phyloP scores from a whole-genome alignment of 35 echinoderm and acorn worm species.

The Stichopus chloronotus region DNA sequence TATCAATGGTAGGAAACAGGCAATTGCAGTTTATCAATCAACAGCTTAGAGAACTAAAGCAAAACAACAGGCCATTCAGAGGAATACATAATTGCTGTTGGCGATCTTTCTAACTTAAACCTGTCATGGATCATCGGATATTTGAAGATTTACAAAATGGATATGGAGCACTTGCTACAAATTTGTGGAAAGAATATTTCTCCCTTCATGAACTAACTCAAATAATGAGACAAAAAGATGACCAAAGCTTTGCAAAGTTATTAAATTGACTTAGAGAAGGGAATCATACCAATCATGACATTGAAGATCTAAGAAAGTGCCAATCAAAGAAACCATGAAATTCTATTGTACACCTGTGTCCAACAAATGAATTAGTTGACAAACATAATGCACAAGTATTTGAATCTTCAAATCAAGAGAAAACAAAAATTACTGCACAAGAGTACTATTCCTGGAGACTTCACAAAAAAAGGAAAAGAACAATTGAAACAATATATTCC shows the following conservation, averaged over 20 bases:
- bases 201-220: constrained; percentile 22
- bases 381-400: constrained; percentile 45
- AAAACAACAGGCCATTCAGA: too few relatives aligned
- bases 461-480: background rate
- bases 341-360: constrained; percentile 19
- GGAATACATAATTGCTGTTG: too few relatives aligned
- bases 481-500: background rate
- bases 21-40: too few relatives aligned
- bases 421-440: constrained; percentile 22
- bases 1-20: too few relatives aligned
- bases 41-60: too few relatives aligned
- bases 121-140: too few relatives aligned
- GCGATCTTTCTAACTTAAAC: too few relatives aligned
- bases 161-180: background rate
- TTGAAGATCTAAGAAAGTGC: background rate
- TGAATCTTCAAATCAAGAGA: background rate
- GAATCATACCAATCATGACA: constrained; percentile 55
- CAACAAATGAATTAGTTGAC: constrained; percentile 59
- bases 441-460: constrained; percentile 45
- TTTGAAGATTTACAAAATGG: too few relatives aligned
- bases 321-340: background rate
- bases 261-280: constrained; percentile 51
- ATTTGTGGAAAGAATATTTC: constrained; percentile 35
- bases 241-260: constrained; percentile 49
- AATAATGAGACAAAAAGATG: constrained; percentile 62